phyloP scores from a whole-genome alignment of 2,113 vertebrate species.

The Ceyx margarethae region DNA sequence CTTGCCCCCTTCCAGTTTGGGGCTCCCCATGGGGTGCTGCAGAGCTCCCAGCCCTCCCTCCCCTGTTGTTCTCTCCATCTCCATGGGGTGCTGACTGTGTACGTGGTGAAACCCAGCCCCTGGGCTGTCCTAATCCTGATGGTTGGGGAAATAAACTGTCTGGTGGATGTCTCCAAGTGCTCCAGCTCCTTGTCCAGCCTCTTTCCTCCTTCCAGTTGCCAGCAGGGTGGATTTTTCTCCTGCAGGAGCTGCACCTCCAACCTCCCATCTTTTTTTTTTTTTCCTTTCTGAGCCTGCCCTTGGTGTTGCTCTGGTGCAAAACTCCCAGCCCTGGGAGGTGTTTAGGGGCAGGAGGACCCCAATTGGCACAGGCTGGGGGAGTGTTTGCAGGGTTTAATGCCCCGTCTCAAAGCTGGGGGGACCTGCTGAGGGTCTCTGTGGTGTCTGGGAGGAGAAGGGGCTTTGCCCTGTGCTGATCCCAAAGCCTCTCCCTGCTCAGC shows the following conservation, averaged over 20 bases:
- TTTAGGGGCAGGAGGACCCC: background rate
- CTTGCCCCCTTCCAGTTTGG: background rate
- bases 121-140: conserved; percentile 57
- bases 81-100: conserved; percentile 52
- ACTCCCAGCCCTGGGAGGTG: background rate
- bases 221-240: accelerated
- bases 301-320: background rate
- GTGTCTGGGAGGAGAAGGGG: background rate
- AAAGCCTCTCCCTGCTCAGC: background rate
- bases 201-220: background rate
- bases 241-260: accelerated
- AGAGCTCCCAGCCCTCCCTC: background rate
- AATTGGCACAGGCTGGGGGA: background rate
- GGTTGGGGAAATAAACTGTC: conserved; percentile 64
- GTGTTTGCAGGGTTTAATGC: background rate
- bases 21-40: background rate
- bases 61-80: conserved; percentile 40
- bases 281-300: background rate
- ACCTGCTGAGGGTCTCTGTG: background rate
- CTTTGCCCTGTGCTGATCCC: background rate
- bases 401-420: accelerated
- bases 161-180: conserved; percentile 15
- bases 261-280: background rate
- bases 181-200: background rate
- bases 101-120: conserved; percentile 55